Conservation (phyloP, 2,797 vertebrate species). For the Perodicticus potto region DNA sequence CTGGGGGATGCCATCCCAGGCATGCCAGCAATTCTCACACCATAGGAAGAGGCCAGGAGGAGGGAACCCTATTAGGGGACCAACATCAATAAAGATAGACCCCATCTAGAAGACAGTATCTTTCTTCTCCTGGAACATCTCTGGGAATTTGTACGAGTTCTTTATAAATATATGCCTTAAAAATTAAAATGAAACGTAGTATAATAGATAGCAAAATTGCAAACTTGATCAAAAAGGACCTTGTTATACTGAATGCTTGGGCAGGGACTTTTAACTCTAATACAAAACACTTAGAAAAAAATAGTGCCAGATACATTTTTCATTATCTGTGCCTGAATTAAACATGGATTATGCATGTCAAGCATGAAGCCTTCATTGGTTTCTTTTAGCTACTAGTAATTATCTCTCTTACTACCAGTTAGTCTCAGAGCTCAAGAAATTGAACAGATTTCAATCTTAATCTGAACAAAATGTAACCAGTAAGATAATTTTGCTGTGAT, state of each 20-base stretch:
- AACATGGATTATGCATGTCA: constrained; percentile 57
- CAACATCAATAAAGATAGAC: neutral
- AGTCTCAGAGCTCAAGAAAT: constrained; percentile 44
- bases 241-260: neutral
- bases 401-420: neutral
- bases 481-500: constrained; percentile 16
- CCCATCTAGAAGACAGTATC: neutral
- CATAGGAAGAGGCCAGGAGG: neutral
- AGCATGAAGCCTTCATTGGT: constrained; percentile 39
- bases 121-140: constrained; percentile 26
- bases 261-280: constrained; percentile 37
- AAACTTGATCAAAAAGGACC: neutral
- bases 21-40: neutral
- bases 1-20: accelerated
- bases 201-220: neutral
- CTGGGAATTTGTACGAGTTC: neutral
- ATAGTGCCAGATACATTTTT: neutral
- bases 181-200: constrained; percentile 29
- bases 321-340: constrained; percentile 53
- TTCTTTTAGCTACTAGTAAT: constrained; percentile 48
- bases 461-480: constrained; percentile 33
- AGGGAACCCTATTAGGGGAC: neutral
- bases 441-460: constrained; percentile 57
- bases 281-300: constrained; percentile 29
- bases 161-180: neutral